Base-by-base conservation (phyloP, 2,888 invertebrate species). In the Polylopha cassiicola region DNA sequence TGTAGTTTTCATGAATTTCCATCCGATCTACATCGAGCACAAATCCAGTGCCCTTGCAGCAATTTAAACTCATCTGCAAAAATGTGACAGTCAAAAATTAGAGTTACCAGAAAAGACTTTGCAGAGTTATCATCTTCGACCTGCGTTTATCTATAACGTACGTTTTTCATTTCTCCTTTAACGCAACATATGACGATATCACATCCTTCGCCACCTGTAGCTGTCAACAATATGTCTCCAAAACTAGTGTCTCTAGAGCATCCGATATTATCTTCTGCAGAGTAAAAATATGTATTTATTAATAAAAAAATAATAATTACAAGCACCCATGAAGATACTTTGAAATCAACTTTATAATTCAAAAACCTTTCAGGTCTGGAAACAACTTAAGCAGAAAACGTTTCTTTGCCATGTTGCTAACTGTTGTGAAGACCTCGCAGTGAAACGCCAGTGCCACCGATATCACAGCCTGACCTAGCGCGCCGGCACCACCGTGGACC, bases 211-310 rank as follows among this genome's bases (percentile, higher is more conserved):
- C 68, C 67, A 4, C 67, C 61, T 0, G 71, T 75, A 0, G 41
- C 46, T 11, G 8, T 39, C 5, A 57, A 17, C 1, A 78, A 50
- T 65, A 72, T 65, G 29, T 77, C 71, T 3, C 39, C 50, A 30
- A 80, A 78, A 8, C 53, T 52, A 2, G 22, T 11, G 27, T 77
- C 73, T 2, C 72, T 61, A 2, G 77, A 78, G 47, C 62, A 66
- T 0, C 71, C 75, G 10, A 80, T 69, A 13, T 71, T 50, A 2
- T 59, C 52, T 28, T 58, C 76, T 76, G 50, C 9, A 67, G 67
- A 10, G 14, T 37, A 33, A 22, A 3, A 2, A 6, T 1, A 10
- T 8, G 6, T 4, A 10, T 21, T 8, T 14, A 1, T 3, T 26
- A 7, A n/a, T 3, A 26, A 6, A 10, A n/a, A 10, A 24, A 9